Percentiles rank a stretch among this genome's conserved stretches.
These are phyloP conservation scores for Halictus ligatus DNA, from an alignment of 2,888 invertebrate genomes.

Conservation along the genomic window DNA sequence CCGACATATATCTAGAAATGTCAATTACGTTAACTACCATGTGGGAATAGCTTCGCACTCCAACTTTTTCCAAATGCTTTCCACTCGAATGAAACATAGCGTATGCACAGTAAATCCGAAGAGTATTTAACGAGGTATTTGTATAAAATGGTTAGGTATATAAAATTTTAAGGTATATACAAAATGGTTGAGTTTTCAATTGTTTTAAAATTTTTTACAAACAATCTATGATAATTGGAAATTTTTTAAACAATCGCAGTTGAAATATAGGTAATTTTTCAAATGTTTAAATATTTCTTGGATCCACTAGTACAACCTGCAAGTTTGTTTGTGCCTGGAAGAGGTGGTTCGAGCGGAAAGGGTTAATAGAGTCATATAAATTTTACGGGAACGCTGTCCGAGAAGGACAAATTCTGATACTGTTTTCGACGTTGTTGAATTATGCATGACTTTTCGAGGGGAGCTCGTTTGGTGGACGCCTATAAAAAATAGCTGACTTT, in stretches of 20 bases:
- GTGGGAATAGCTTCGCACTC: background rate
- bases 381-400: slow-evolving; percentile 34
- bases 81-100: no score
- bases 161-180: no score
- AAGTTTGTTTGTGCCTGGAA: background rate
- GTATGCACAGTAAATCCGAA: no score
- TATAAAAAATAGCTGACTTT: slow-evolving; percentile 3
- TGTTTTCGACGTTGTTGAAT: slow-evolving; percentile 59
- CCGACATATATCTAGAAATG: background rate
- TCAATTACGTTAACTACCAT: background rate
- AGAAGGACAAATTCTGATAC: background rate
- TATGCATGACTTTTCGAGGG: slow-evolving; percentile 55
- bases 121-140: no score
- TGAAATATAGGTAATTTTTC: background rate
- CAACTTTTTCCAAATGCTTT: background rate
- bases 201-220: no score
- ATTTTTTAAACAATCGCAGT: no score
- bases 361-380: slow-evolving; percentile 41
- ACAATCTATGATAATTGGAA: no score
- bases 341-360: background rate
- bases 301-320: background rate
- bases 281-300: background rate
- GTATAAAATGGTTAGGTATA: no score
- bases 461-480: background rate
- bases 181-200: no score